Evolutionary conservation across 2,888 invertebrate genomes (phyloP).

Genomic region (Luffia ferchaultella): DNA sequence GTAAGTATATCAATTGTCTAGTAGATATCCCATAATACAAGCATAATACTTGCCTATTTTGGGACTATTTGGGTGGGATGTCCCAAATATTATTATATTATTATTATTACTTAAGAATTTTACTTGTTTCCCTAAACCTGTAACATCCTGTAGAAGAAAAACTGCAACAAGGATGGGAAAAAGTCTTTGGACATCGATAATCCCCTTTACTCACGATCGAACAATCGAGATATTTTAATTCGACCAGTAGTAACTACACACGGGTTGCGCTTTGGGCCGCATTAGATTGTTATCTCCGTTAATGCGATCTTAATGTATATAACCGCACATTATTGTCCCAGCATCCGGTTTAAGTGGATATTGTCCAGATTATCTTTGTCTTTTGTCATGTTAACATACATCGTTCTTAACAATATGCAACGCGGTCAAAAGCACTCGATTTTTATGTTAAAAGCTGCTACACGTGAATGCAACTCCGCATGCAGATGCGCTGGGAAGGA

Average conservation of each 20-base stretch:
- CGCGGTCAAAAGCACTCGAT: constrained; percentile 1
- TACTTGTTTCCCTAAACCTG: not conserved
- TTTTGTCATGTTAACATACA: constrained; percentile 4
- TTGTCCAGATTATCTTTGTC: constrained; percentile 6
- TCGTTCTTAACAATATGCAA: not conserved
- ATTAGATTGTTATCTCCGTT: constrained; percentile 52
- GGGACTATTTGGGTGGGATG: not conserved
- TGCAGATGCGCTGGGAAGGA: not conserved
- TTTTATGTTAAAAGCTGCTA: not conserved
- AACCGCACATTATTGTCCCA: not conserved
- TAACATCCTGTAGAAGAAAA: constrained; percentile 13
- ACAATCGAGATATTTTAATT: constrained; percentile 8
- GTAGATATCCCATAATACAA: too few relatives aligned
- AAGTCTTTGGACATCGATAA: constrained; percentile 28
- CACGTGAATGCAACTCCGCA: not conserved
- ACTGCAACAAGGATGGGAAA: constrained; percentile 17
- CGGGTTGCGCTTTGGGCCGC: constrained; percentile 30
- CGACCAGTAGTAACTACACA: not conserved
- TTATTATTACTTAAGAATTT: not conserved
- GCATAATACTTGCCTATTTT: too few relatives aligned
- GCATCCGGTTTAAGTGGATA: constrained; percentile 6
- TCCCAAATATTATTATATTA: not conserved
- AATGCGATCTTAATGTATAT: constrained; percentile 31
- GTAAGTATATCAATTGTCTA: too few relatives aligned
- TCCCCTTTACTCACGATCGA: constrained; percentile 21